Base-by-base conservation (phyloP, 2,888 invertebrate genomes). In the Brachyopa scutellaris region DNA sequence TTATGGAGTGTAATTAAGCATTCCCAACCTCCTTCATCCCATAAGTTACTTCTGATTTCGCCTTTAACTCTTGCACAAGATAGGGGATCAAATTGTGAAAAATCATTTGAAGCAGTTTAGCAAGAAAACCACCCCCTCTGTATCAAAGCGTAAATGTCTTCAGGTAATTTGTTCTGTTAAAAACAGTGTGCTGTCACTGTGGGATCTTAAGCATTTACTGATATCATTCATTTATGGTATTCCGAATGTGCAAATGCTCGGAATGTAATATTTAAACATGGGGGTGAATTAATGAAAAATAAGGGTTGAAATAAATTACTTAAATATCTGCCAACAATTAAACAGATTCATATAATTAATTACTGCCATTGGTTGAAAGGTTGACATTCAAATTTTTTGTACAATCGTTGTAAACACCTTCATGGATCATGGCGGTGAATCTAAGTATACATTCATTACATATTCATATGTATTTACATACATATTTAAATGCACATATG, bases 341-440 rank as follows among this genome's bases (percentile, higher is more conserved):
- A 55, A 70, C 77, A 55, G 62, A 77, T 70, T 77, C 70, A 19
- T 47, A 29, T 70, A 70, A 70, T 70, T 70, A 77, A 77, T 77
- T 77, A 55, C 49, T 49, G 36, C 62, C 67, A 70, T 62, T 64
- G 77, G 45, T 77, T 70, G 55, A 70, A 62, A 57, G 70, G 62
- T 69, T 70, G 70, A 57, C 62, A 70, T 57, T 42, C 11, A 62
- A 33, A 9, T 42, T 59, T 59, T 2, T n/a, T 38, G n/a, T n/a
- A n/a, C n/a, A n/a, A n/a, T n/a, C n/a, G n/a, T n/a, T n/a, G n/a
- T n/a, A n/a, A n/a, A n/a, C n/a, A n/a, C n/a, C n/a, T n/a, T n/a
- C n/a, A n/a, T n/a, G n/a, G n/a, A n/a, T n/a, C n/a, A n/a, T n/a
- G n/a, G n/a, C n/a, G n/a, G n/a, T n/a, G n/a, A n/a, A n/a, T n/a